Conservation (phyloP, 1,140 invertebrate species). For the Sinonovacula constricta region DNA sequence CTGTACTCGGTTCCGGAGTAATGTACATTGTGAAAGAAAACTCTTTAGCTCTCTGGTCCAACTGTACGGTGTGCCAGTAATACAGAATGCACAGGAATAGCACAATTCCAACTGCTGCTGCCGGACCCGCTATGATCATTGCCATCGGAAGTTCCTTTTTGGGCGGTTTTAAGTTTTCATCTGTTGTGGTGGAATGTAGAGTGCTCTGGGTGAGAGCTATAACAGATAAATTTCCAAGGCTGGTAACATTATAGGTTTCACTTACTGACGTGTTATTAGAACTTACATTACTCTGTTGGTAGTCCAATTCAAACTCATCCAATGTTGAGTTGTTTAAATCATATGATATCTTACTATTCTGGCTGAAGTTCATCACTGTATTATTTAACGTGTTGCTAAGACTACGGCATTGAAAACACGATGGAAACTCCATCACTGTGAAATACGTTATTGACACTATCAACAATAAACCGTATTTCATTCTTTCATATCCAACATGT, state of each 20-base stretch:
- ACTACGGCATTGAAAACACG: not conserved
- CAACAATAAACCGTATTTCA: not conserved
- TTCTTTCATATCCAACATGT: not conserved
- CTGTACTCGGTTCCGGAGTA: constrained; percentile 14
- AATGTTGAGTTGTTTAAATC: not conserved
- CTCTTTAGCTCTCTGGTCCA: constrained; percentile 26
- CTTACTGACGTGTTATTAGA: not conserved
- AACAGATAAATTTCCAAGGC: not conserved
- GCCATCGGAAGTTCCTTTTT: constrained; percentile 15
- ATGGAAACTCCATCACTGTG: not conserved
- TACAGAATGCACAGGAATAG: constrained; percentile 36
- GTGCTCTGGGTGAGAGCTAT: not conserved
- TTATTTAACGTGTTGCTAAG: not conserved
- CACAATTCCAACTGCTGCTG: constrained; percentile 17
- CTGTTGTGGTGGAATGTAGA: not conserved
- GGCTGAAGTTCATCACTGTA: not conserved
- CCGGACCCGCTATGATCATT: constrained; percentile 34
- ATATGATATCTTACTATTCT: not conserved
- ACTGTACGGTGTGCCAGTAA: constrained; percentile 35
- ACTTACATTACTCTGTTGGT: not conserved
- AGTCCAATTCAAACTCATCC: not conserved
- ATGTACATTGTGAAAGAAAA: constrained; percentile 9
- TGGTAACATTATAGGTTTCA: too few species aligned
- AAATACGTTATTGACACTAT: not conserved
- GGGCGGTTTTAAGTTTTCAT: not conserved